A percentile compares a stretch with the other conserved stretches of the same genome.
phyloP scores from a whole-genome alignment of 2,888 invertebrate genomes.

The Apodemia duryi region DNA sequence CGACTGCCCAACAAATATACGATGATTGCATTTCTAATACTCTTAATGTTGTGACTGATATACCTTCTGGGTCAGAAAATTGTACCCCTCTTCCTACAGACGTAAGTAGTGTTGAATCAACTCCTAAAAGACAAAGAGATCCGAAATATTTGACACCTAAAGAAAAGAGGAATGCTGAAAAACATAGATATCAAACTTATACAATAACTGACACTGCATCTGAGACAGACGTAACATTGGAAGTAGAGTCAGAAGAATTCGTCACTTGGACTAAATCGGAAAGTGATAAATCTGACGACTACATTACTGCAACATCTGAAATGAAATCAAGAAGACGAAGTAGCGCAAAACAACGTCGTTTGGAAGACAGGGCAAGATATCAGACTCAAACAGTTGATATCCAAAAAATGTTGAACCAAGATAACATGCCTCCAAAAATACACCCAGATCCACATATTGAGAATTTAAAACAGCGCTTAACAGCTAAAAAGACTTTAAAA shows the following conservation, averaged over 20 bases:
- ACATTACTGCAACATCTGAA: slow-evolving; percentile 55
- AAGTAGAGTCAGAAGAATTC: slow-evolving; percentile 56
- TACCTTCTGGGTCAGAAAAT: slow-evolving; percentile 75
- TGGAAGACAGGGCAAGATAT: slow-evolving; percentile 83
- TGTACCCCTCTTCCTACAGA: slow-evolving; percentile 84
- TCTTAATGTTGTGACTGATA: slow-evolving; percentile 77
- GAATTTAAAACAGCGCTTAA: slow-evolving; percentile 56
- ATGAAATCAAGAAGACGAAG: slow-evolving; percentile 55
- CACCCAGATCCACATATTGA: slow-evolving; percentile 57
- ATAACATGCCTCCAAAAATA: slow-evolving; percentile 35
- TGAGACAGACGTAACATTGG: slow-evolving; percentile 48
- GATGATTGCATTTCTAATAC: slow-evolving; percentile 80
- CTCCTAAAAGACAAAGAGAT: slow-evolving; percentile 82
- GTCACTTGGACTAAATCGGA: slow-evolving; percentile 70
- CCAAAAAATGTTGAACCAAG: slow-evolving; percentile 46
- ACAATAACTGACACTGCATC: slow-evolving; percentile 82
- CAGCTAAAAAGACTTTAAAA: slow-evolving; percentile 71
- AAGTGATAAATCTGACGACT: slow-evolving; percentile 62
- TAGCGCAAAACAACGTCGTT: slow-evolving; percentile 83
- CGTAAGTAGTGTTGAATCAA: slow-evolving; percentile 86
- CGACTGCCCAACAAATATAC: slow-evolving; percentile 78
- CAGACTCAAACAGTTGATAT: slow-evolving; percentile 82
- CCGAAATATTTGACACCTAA: slow-evolving; percentile 83
- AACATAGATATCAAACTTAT: slow-evolving; percentile 91
- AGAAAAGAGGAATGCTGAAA: slow-evolving; percentile 85